Evolutionary conservation across 2,888 invertebrate genomes (phyloP).

Genomic region (Podabrus alpinus): DNA sequence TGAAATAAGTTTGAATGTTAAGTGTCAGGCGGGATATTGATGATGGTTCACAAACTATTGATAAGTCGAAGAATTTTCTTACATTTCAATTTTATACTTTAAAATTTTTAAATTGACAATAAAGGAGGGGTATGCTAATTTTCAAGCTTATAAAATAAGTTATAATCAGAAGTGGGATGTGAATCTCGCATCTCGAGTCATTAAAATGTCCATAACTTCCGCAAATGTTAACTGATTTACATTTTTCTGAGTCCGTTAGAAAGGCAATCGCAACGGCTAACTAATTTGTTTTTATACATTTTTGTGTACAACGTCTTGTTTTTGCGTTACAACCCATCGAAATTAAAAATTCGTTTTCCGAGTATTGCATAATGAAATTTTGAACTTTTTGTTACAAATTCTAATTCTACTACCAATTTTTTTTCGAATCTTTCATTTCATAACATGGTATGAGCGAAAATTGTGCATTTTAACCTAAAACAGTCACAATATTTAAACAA

Average conservation of each 20-base stretch:
- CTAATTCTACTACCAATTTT: too few relatives aligned
- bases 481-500: too few relatives aligned
- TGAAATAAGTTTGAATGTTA: conserved; percentile 3
- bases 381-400: too few relatives aligned
- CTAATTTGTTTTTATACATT: background rate
- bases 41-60: background rate
- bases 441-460: too few relatives aligned
- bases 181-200: too few relatives aligned
- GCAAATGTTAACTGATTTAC: background rate
- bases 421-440: too few relatives aligned
- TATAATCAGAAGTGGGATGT: background rate
- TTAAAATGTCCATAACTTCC: background rate
- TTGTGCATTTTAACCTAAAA: too few relatives aligned
- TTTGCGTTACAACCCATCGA: too few relatives aligned
- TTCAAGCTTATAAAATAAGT: background rate
- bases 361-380: too few relatives aligned
- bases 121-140: background rate
- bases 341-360: too few relatives aligned
- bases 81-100: background rate
- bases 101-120: background rate
- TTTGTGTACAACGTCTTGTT: background rate
- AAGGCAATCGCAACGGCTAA: background rate
- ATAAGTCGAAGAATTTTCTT: background rate
- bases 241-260: background rate
- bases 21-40: background rate